Conservation (phyloP, 2,113 vertebrate genomes). For the Eolophus roseicapilla region DNA sequence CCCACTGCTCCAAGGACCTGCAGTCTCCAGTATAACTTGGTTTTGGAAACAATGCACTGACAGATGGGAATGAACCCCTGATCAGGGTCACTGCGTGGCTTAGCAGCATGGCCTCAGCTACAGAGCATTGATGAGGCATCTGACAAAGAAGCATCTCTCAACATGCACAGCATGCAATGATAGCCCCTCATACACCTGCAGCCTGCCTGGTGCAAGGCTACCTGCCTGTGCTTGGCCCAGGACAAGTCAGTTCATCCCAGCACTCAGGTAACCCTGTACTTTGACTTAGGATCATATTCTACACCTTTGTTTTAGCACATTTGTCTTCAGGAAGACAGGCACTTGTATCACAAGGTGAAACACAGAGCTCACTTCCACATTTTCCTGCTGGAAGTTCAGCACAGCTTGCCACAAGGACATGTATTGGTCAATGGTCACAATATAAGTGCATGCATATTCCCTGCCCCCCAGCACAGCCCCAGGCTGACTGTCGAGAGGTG, state of each 20-base stretch:
- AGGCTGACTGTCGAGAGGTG: not conserved
- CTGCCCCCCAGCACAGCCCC: not conserved
- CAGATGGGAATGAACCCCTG: not conserved
- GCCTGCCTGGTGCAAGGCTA: not conserved
- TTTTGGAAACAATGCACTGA: not conserved
- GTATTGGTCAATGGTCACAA: not conserved
- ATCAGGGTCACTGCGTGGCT: not conserved
- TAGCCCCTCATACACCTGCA: not conserved
- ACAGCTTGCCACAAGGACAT: not conserved
- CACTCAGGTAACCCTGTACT: not conserved
- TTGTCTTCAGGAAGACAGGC: not conserved
- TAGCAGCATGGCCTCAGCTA: not conserved
- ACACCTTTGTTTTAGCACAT: not conserved
- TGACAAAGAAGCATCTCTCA: not conserved
- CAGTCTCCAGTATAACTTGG: not conserved
- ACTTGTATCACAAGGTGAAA: not conserved
- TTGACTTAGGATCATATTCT: not conserved
- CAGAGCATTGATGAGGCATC: not conserved
- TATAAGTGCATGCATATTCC: not conserved
- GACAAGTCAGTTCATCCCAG: not conserved
- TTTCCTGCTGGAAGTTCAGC: not conserved
- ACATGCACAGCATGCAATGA: not conserved
- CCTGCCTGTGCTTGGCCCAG: not conserved
- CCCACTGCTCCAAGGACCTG: not conserved
- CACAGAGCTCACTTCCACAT: not conserved